Conservation (phyloP, 2,797 vertebrate species). For the Enteromius anoplus region DNA sequence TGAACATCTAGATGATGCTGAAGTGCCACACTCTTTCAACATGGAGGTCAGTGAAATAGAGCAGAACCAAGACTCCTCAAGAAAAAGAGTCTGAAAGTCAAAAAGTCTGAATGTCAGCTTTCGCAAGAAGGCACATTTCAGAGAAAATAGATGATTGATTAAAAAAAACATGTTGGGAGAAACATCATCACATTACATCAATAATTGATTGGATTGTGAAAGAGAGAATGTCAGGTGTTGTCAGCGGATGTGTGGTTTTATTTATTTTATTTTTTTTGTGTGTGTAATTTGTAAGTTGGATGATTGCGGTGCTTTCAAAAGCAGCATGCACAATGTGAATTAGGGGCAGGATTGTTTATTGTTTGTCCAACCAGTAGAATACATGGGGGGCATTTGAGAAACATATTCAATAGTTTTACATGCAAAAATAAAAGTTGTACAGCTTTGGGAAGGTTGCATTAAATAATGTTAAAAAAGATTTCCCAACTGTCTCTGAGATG, state of each 20-base stretch:
- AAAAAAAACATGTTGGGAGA: no score
- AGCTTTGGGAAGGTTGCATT: background rate
- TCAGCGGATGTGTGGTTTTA: background rate
- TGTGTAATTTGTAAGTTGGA: background rate
- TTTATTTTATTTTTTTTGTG: background rate
- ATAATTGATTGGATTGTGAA: background rate
- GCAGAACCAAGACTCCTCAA: slow-evolving; percentile 3
- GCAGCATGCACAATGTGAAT: background rate
- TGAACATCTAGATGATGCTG: slow-evolving; percentile 23
- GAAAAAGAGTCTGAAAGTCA: background rate
- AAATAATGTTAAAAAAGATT: background rate
- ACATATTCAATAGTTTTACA: background rate
- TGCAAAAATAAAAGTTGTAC: background rate
- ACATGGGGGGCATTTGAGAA: background rate
- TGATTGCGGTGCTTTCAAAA: background rate
- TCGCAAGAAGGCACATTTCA: background rate
- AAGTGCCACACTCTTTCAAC: background rate
- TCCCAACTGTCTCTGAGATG: no score
- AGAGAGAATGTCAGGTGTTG: background rate
- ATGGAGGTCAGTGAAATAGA: background rate
- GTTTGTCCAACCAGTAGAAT: background rate
- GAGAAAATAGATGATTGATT: background rate
- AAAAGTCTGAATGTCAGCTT: background rate
- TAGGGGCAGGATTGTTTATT: background rate
- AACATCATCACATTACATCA: background rate